These are phyloP conservation scores for Temnothorax ravouxi DNA, from an alignment of 2,888 invertebrate genomes.

Conservation along the genomic window DNA sequence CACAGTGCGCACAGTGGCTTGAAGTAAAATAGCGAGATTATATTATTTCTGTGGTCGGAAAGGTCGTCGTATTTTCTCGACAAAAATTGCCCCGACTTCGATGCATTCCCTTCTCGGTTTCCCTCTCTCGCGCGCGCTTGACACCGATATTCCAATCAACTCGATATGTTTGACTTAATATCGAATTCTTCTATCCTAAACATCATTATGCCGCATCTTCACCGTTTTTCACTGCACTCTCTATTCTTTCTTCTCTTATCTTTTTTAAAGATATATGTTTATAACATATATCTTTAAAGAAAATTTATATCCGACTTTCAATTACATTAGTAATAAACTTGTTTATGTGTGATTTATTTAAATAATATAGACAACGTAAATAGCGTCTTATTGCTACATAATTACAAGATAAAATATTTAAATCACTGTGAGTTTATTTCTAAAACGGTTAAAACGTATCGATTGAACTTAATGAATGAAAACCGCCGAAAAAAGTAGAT, in stretches of 20 bases:
- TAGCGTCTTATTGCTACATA: background rate
- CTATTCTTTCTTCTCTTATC: background rate
- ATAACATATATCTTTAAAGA: too few relatives aligned
- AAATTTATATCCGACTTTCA: conserved; percentile 6
- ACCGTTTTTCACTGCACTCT: background rate
- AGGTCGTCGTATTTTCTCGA: conserved; percentile 74
- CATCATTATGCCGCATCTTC: conserved; percentile 4
- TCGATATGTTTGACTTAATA: conserved; percentile 37
- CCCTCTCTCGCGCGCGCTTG: background rate
- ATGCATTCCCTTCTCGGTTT: conserved; percentile 44
- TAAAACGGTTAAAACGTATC: conserved; percentile 2
- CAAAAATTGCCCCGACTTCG: conserved; percentile 71
- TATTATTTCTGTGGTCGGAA: conserved; percentile 78
- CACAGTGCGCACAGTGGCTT: conserved; percentile 68
- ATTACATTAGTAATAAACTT: background rate
- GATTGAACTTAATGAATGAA: conserved; percentile 62
- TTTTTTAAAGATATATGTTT: background rate
- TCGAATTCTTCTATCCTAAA: background rate
- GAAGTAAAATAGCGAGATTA: conserved; percentile 80
- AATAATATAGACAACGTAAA: background rate
- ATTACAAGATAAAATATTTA: background rate
- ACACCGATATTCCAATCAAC: conserved; percentile 37
- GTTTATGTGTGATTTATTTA: background rate
- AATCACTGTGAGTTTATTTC: background rate
- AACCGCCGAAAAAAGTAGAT: background rate